These are phyloP conservation scores for Buphagus erythrorhynchus DNA, from an alignment of 2,797 vertebrate species.

Conservation along the genomic window DNA sequence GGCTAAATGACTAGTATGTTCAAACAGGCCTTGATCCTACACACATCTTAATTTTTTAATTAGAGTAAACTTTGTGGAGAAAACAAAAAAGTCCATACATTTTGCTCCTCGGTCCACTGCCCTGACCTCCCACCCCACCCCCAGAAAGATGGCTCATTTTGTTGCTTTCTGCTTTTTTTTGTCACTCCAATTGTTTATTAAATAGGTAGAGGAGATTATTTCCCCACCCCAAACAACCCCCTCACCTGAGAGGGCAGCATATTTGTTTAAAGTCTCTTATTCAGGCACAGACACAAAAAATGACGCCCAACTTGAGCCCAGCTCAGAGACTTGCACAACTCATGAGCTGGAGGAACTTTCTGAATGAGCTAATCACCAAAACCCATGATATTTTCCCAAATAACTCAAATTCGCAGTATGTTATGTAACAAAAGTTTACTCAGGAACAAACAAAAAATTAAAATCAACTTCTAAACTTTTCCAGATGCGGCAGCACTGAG, in stretches of 20 bases:
- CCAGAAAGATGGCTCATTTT: neutral
- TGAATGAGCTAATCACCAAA: neutral
- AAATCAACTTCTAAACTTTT: neutral
- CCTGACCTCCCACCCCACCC: fast-evolving
- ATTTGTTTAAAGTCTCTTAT: neutral
- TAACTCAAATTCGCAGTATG: neutral
- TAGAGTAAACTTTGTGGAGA: neutral
- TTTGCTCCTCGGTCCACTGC: neutral
- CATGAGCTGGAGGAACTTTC: neutral
- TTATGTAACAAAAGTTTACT: neutral
- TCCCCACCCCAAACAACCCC: fast-evolving
- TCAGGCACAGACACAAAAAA: neutral
- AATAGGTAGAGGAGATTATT: neutral
- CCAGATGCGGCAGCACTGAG: neutral
- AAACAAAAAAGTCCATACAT: neutral
- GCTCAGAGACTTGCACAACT: neutral
- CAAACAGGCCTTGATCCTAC: neutral
- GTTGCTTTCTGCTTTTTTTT: neutral
- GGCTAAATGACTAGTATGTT: neutral
- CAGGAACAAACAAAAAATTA: neutral
- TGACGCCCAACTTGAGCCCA: neutral
- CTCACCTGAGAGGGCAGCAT: neutral
- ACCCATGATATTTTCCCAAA: neutral
- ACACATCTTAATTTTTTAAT: neutral
- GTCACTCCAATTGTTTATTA: neutral